Base-by-base conservation (phyloP, 2,797 vertebrate species). In the Pelodytes ibericus region DNA sequence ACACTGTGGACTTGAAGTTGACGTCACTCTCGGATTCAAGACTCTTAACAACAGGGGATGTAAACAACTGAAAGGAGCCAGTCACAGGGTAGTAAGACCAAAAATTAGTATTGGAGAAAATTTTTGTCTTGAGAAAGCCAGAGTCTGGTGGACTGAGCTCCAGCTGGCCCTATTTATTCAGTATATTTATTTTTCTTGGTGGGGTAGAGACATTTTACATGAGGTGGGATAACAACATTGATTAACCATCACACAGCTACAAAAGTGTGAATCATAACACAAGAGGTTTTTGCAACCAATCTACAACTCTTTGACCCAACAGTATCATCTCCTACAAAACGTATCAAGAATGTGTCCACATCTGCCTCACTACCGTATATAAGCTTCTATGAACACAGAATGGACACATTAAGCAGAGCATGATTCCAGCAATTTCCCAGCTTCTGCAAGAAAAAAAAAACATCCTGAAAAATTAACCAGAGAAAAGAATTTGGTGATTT, bases 141-240 rank as follows among this genome's bases (percentile, higher is more conserved):
- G 15, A 49, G 63, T 9, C 13, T 53, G 41, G 18, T 53, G 64
- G 44, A 67, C 26, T 51, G 25, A 27, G n/a, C 6, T 16, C 18
- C 41, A 51, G 16, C 6, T 20, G n/a, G 11, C 4, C 25, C 25
- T 66, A 49, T 25, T 49, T 51, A 22, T 67, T 51, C 26, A 26
- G 26, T 51, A 4, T 67, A 51, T 67, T 67, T 67, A 67, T 51
- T 67, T 65, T 47, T 65, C 25, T 41, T 2, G 9, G 27, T 4
- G 16, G 27, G 8, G 26, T 13, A 24, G n/a, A 11, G 1, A 6
- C 18, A 58, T 26, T 58, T 26, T 58, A 3, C 56, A 27, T 58
- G 26, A 13, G 10, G 24, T 58, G 25, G 26, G 4, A 60, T 18
- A 60, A 9, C 11, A 60, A 13, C 2, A 18, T 18, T 30, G 58